Evolutionary conservation across 2,888 invertebrate species (phyloP), one percentile per base, ranked within the genome.

Genomic region (Dynastes grantii): DNA sequence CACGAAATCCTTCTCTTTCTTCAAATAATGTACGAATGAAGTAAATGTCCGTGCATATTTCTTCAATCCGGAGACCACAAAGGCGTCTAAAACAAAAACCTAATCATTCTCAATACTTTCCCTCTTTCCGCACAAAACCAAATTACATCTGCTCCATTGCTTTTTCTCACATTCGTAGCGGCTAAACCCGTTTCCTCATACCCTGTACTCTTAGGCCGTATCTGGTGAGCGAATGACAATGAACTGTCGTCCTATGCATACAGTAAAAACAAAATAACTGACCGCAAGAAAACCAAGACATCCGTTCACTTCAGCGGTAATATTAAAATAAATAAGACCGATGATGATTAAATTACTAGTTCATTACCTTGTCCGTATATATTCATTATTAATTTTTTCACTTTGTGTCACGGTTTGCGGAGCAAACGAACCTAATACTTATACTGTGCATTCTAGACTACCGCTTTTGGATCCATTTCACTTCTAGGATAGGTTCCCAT

Each of bases 261-360:
- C 40, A 40, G 29, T 45, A 75, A 71, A 75, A 75, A 61, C 61
- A 49, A 75, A 75, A 45, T 61, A 75, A 75, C 73, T 37, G 37
- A 75, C 73, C 73, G 61, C 73, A 75, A 61, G 40, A 75, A 75
- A 75, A 27, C 61, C 58, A 75, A 61, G 61, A 49, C 45, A 61
- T 61, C 61, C 61, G 73, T 63, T 75, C 73, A 75, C 61, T 75
- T 75, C 61, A 29, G 22, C 61, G 37, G 45, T 61, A 45, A 75
- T 75, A 75, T 63, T 61, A 75, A 75, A 75, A 75, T 61, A 75
- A 68, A 61, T 75, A 75, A 61, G 45, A 68, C 11, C 68, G 13
- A 68, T 40, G 61, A 73, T 75, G 73, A 75, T 75, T 75, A 75
- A 75, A 75, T 75, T 61, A 75, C 73, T 75, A 58, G 61, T 61